phyloP scores from a whole-genome alignment of 2,797 vertebrate genomes.

The Emys orbicularis region DNA sequence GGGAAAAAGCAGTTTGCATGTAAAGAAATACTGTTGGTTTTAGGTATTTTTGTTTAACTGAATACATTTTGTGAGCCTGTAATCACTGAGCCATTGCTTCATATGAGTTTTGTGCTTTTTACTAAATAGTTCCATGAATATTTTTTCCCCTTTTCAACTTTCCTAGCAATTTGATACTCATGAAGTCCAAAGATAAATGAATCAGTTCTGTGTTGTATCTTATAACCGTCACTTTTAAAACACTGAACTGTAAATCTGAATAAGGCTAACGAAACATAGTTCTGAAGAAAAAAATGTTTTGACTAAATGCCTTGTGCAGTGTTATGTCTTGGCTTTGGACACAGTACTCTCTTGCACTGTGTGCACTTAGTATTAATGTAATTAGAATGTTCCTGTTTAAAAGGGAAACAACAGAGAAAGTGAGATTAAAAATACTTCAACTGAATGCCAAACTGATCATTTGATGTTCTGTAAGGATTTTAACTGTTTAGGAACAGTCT shows the following conservation, averaged over 20 bases:
- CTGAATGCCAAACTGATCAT: neutral
- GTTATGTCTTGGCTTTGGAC: neutral
- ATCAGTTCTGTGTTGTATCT: neutral
- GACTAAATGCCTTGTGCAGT: neutral
- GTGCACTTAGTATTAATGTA: neutral
- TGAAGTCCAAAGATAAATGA: neutral
- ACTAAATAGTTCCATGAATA: neutral
- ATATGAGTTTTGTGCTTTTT: neutral
- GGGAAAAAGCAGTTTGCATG: neutral
- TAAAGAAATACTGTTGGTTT: slow-evolving; percentile 1
- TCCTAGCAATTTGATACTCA: neutral
- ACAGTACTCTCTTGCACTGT: neutral
- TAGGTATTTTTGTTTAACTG: neutral
- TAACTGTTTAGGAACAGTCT: neutral
- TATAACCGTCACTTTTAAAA: neutral
- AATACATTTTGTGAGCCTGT: neutral
- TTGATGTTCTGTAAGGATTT: slow-evolving; percentile 5
- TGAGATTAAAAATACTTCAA: neutral
- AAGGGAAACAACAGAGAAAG: neutral
- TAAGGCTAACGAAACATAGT: neutral
- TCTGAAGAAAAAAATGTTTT: neutral
- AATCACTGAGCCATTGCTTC: neutral
- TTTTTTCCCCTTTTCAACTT: neutral
- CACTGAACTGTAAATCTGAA: neutral
- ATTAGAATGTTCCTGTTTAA: neutral